Evolutionary conservation across 2,888 invertebrate genomes (phyloP).

Genomic region (Dione vanillae): DNA sequence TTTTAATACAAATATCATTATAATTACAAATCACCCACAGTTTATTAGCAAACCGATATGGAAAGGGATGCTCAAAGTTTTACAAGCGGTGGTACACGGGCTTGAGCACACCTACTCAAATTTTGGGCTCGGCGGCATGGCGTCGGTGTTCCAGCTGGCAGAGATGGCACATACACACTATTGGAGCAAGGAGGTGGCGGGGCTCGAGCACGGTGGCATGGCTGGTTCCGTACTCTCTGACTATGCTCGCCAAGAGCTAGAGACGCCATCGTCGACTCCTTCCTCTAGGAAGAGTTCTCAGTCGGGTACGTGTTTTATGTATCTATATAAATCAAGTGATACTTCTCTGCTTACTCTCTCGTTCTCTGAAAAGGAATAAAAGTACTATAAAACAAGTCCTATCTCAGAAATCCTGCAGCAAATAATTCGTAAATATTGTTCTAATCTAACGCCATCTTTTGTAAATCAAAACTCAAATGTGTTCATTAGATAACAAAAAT

Average conservation of each 20-base stretch:
- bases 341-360: not conserved
- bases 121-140: constrained; percentile 98
- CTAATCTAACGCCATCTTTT: too few species aligned
- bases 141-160: constrained; percentile 97
- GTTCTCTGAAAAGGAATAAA: too few species aligned
- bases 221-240: constrained; percentile 71
- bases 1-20: not conserved
- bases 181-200: constrained; percentile 94
- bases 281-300: constrained; percentile 89
- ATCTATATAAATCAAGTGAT: not conserved
- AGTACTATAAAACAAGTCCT: too few species aligned
- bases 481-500: too few species aligned
- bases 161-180: constrained; percentile 99
- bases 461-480: too few species aligned
- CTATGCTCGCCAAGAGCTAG: constrained; percentile 61
- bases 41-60: constrained; percentile 95
- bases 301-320: constrained; percentile 73
- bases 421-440: too few species aligned
- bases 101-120: constrained; percentile 96
- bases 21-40: constrained; percentile 74
- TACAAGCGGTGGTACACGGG: constrained; percentile 95
- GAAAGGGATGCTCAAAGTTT: constrained; percentile 97
- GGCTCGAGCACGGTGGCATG: constrained; percentile 81
- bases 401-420: too few species aligned
- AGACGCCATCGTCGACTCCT: constrained; percentile 72